These are phyloP conservation scores for Tetropium fuscum DNA, from an alignment of 2,888 invertebrate genomes.

Conservation along the genomic window DNA sequence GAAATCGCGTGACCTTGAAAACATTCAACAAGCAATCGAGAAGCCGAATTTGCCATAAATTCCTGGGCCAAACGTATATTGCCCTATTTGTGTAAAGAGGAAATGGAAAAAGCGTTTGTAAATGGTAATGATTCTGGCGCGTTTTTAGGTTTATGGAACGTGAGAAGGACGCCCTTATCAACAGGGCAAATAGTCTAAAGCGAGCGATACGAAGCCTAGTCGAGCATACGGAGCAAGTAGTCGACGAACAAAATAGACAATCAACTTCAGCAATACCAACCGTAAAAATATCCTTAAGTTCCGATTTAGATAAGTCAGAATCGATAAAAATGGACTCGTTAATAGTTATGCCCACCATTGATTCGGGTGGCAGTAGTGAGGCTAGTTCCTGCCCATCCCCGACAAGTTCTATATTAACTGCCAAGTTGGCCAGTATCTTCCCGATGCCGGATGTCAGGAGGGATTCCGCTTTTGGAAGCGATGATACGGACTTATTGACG, in stretches of 20 bases:
- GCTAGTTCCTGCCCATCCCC: conserved; percentile 68
- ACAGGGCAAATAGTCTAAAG: conserved; percentile 85
- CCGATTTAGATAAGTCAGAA: conserved; percentile 54
- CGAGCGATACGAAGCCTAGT: conserved; percentile 84
- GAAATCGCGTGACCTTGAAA: too few relatives aligned
- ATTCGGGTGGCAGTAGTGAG: conserved; percentile 64
- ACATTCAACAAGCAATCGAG: too few relatives aligned
- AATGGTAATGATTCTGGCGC: neutral
- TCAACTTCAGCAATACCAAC: conserved; percentile 54
- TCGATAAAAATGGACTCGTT: conserved; percentile 61
- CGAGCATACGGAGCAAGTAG: conserved; percentile 81
- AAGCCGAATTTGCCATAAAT: neutral
- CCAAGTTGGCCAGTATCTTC: conserved; percentile 73
- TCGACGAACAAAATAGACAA: conserved; percentile 70
- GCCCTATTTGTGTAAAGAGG: too few relatives aligned
- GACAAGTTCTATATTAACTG: conserved; percentile 63
- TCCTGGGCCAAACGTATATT: too few relatives aligned
- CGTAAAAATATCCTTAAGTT: conserved; percentile 60
- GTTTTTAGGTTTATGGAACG: conserved; percentile 65
- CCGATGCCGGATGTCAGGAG: conserved; percentile 75
- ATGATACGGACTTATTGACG: conserved; percentile 67
- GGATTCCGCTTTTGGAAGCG: conserved; percentile 68
- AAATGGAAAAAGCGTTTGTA: neutral
- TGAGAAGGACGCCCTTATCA: conserved; percentile 71
- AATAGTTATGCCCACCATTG: conserved; percentile 65